Conservation (phyloP, 1,140 invertebrate species). For the Pseudomyrmex flavicornis region DNA sequence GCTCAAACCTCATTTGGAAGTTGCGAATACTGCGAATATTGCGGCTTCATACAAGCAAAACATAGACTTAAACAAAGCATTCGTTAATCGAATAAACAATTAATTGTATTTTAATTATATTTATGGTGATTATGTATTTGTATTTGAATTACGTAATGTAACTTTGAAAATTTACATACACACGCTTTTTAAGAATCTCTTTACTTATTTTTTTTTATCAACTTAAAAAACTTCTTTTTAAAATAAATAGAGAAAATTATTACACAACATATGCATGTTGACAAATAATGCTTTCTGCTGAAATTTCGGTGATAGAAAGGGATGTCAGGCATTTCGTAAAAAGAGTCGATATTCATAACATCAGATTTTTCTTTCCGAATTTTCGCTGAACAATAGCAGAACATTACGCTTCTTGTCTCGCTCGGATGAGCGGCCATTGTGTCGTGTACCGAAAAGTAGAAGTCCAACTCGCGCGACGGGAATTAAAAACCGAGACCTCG, state of each 20-base stretch:
- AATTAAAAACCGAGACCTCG: conserved; percentile 53
- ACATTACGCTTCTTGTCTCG: conserved; percentile 3
- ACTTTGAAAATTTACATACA: no score
- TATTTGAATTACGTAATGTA: no score
- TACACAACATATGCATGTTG: no score
- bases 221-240: neutral
- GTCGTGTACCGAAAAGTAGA: conserved; percentile 17
- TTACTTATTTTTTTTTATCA: neutral
- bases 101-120: no score
- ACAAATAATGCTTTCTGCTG: conserved; percentile 1
- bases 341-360: neutral
- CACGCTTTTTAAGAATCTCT: no score
- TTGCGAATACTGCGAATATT: neutral
- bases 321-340: neutral
- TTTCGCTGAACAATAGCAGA: neutral
- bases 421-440: conserved; percentile 13
- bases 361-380: neutral
- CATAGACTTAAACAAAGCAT: neutral
- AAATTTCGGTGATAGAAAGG: neutral
- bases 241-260: neutral
- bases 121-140: no score
- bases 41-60: neutral
- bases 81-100: no score
- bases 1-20: neutral
- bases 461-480: conserved; percentile 13